Percentiles rank a stretch among this genome's conserved stretches.
These are phyloP conservation scores for Meriones unguiculatus DNA, from an alignment of 2,113 vertebrate genomes.

Conservation along the genomic window DNA sequence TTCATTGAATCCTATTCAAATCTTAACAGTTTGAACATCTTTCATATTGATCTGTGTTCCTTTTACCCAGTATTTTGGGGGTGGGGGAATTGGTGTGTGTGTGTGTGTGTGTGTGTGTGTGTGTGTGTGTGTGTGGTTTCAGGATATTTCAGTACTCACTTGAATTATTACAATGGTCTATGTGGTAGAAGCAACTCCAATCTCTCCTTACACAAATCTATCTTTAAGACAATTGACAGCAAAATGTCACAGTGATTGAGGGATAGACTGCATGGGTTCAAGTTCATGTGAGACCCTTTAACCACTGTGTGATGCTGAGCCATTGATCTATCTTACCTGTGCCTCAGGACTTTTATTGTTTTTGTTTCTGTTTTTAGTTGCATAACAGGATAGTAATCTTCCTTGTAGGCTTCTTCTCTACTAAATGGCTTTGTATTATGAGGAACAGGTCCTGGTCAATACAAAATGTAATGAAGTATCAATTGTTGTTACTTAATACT, in stretches of 20 bases:
- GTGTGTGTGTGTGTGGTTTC: background rate
- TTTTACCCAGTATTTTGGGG: background rate
- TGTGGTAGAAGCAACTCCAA: background rate
- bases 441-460: background rate
- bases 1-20: background rate
- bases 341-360: background rate
- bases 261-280: background rate
- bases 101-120: background rate
- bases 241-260: background rate
- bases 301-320: background rate
- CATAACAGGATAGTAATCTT: background rate
- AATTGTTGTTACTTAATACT: background rate
- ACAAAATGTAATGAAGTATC: background rate
- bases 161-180: background rate
- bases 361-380: background rate
- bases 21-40: background rate
- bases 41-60: background rate
- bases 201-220: background rate
- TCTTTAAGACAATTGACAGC: background rate
- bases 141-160: background rate
- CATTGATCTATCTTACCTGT: background rate
- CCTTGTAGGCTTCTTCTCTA: background rate
- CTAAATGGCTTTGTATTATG: background rate
- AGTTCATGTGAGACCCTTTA: background rate
- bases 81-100: background rate